These are phyloP conservation scores for Parnassius glacialis DNA, from an alignment of 2,888 invertebrate genomes.

Conservation along the genomic window DNA sequence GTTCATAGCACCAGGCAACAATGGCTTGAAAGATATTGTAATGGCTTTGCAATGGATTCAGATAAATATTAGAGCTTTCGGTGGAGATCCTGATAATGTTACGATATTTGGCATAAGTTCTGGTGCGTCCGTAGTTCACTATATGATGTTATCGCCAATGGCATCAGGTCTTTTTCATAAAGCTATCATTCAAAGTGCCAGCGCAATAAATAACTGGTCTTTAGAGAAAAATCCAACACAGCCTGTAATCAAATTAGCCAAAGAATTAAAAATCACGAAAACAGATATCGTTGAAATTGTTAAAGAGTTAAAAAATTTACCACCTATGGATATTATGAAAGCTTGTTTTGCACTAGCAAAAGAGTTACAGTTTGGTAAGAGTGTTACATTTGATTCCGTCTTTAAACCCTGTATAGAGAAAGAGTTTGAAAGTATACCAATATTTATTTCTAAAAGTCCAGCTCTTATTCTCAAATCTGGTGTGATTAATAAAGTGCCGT, in stretches of 20 bases:
- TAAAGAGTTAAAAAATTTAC: conserved; percentile 50
- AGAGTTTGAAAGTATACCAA: conserved; percentile 67
- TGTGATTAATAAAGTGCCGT: conserved; percentile 66
- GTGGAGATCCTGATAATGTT: conserved; percentile 70
- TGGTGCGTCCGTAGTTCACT: conserved; percentile 70
- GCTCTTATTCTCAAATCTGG: conserved; percentile 60
- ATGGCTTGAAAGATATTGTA: conserved; percentile 70
- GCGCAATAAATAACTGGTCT: conserved; percentile 68
- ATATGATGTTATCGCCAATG: conserved; percentile 73
- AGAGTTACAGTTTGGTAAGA: conserved; percentile 31
- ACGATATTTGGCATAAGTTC: conserved; percentile 73
- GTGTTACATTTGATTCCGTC: conserved; percentile 44
- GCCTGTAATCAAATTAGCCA: conserved; percentile 51
- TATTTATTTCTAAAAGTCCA: conserved; percentile 67
- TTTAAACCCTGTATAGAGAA: conserved; percentile 71
- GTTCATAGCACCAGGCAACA: conserved; percentile 68
- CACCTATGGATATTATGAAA: conserved; percentile 51
- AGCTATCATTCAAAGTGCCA: conserved; percentile 69
- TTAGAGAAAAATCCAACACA: conserved; percentile 58
- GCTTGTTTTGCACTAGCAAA: conserved; percentile 32
- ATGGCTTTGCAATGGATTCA: conserved; percentile 72
- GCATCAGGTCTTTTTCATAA: conserved; percentile 71
- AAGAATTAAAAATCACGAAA: conserved; percentile 51
- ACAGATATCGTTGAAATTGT: conserved; percentile 53
- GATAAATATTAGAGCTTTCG: conserved; percentile 62